Percentiles rank a stretch among this genome's conserved stretches.
Evolutionary conservation across 1,140 invertebrate species (phyloP).

Genomic region (Drosophila novamexicana): DNA sequence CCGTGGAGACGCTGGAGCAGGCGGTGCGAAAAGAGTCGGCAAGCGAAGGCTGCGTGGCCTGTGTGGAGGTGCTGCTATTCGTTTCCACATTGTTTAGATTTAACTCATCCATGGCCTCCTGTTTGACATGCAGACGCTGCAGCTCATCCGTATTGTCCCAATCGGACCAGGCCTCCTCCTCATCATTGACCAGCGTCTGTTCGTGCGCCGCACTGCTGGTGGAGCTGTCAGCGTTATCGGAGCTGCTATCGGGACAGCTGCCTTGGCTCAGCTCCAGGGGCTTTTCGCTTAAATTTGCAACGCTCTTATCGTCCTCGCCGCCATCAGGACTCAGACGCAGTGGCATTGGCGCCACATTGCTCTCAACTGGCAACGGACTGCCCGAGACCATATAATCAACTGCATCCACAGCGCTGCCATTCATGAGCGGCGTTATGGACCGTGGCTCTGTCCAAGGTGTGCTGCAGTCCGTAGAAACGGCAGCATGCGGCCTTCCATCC

Average conservation of each 20-base stretch:
- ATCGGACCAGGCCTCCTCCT: conserved; percentile 89
- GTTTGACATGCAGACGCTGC: conserved; percentile 49
- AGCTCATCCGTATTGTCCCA: conserved; percentile 88
- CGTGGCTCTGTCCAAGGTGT: conserved; percentile 68
- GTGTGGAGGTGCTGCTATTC: conserved; percentile 42
- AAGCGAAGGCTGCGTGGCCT: conserved; percentile 19
- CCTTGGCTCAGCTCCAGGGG: conserved; percentile 18
- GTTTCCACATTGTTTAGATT: conserved; percentile 29
- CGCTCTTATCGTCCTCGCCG: conserved; percentile 89
- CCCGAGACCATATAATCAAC: conserved; percentile 77
- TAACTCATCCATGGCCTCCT: conserved; percentile 24
- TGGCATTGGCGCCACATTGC: conserved; percentile 85
- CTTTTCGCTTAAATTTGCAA: conserved; percentile 64
- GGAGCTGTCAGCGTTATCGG: neutral
- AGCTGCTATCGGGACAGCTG: conserved; percentile 5
- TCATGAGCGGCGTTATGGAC: conserved; percentile 80
- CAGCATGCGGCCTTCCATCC: conserved; percentile 89
- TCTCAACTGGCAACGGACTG: conserved; percentile 64
- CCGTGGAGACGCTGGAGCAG: conserved; percentile 35
- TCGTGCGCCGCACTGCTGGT: conserved; percentile 28
- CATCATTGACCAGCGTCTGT: conserved; percentile 53
- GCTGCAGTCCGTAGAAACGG: conserved; percentile 56
- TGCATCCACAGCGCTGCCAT: conserved; percentile 47
- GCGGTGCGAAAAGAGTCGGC: conserved; percentile 49
- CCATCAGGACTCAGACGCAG: conserved; percentile 92